A percentile compares a stretch with the other conserved stretches of the same genome.
phyloP scores from a whole-genome alignment of 2,797 vertebrate genomes.

The Gambelia wislizenii region DNA sequence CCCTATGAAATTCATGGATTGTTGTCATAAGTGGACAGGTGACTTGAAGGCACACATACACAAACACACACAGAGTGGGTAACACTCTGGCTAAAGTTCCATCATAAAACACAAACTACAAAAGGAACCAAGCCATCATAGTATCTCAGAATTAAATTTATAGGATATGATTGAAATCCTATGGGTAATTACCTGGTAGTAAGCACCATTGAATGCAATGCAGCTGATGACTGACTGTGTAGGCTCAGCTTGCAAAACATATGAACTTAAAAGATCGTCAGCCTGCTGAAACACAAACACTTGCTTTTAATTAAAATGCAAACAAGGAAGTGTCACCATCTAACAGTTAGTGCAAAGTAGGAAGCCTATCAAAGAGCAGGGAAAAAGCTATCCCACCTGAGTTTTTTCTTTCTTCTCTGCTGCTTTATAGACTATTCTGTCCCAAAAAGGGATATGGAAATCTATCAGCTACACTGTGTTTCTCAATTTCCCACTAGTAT shows the following conservation, averaged over 20 bases:
- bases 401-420: neutral
- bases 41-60: too few species aligned
- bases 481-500: too few species aligned
- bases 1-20: too few species aligned
- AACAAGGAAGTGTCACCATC: neutral
- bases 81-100: neutral
- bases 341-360: neutral
- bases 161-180: neutral
- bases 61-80: neutral
- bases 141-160: too few species aligned
- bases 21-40: too few species aligned
- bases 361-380: neutral
- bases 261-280: neutral
- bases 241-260: neutral
- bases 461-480: too few species aligned
- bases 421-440: neutral
- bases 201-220: neutral
- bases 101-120: neutral
- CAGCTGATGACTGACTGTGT: neutral
- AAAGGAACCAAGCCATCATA: too few species aligned
- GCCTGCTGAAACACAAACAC: neutral
- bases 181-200: neutral
- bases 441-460: too few species aligned
- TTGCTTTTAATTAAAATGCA: constrained; percentile 7
- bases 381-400: neutral